A percentile compares a stretch with the other conserved stretches of the same genome.
These are phyloP conservation scores for Lordiphosa clarofinis DNA, from an alignment of 1,140 invertebrate genomes.

Conservation along the genomic window DNA sequence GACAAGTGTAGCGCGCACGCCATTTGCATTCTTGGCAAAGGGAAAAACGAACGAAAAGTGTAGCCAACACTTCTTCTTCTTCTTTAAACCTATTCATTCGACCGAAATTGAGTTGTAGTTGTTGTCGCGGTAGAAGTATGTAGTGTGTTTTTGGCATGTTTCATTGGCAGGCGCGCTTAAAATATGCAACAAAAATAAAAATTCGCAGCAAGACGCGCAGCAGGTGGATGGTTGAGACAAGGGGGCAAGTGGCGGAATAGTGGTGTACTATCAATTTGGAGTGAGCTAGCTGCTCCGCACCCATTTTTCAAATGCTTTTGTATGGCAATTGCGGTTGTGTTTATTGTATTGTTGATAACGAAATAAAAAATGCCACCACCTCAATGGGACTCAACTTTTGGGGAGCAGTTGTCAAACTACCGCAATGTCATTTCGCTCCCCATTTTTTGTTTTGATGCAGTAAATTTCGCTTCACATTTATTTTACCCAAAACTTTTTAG, in stretches of 20 bases:
- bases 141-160: slow-evolving; percentile 63
- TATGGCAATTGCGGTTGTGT: slow-evolving; percentile 30
- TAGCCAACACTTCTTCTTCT: slow-evolving; percentile 43
- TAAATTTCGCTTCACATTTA: slow-evolving; percentile 43
- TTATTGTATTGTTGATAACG: slow-evolving; percentile 57
- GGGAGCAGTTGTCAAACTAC: slow-evolving; percentile 27
- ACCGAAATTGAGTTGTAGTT: slow-evolving; percentile 38
- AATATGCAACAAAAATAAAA: slow-evolving; percentile 47
- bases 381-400: slow-evolving; percentile 1
- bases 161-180: slow-evolving; percentile 66
- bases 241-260: not conserved
- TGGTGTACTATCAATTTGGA: not conserved
- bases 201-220: slow-evolving; percentile 37
- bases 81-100: slow-evolving; percentile 12
- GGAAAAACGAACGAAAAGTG: slow-evolving; percentile 21
- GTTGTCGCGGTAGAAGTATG: not conserved
- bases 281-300: slow-evolving; percentile 32
- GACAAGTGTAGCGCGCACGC: slow-evolving; percentile 46
- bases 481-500: slow-evolving; percentile 39
- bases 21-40: slow-evolving; percentile 67
- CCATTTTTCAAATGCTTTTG: slow-evolving; percentile 52
- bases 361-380: not conserved
- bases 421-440: slow-evolving; percentile 26
- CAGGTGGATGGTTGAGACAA: slow-evolving; percentile 36
- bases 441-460: slow-evolving; percentile 32